Conservation (phyloP, 2,113 vertebrate species). For the Oncorhynchus kisutch region DNA sequence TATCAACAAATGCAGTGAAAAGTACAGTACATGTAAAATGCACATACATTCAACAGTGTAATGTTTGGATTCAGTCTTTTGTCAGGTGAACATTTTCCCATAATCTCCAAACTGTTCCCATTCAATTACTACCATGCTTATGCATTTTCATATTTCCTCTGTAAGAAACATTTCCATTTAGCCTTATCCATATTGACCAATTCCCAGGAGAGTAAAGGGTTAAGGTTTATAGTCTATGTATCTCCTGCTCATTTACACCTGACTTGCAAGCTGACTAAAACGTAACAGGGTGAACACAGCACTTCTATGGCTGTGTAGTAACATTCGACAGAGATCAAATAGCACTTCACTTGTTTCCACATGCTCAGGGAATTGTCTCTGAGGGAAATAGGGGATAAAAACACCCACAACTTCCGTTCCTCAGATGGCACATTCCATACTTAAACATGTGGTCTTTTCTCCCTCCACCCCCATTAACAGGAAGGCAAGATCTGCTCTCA, state of each 20-base stretch:
- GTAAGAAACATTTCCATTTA: no score
- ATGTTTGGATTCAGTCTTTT: no score
- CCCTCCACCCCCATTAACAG: conserved; percentile 56
- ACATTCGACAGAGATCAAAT: conserved; percentile 68
- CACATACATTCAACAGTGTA: no score
- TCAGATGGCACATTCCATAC: conserved; percentile 71
- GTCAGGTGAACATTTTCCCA: no score
- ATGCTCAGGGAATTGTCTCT: conserved; percentile 70
- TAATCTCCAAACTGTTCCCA: no score
- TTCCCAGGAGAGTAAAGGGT: no score
- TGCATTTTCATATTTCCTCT: no score
- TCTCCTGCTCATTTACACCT: conserved; percentile 10
- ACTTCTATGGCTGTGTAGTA: conserved; percentile 46
- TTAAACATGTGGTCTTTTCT: conserved; percentile 69
- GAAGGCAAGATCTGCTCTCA: conserved; percentile 72
- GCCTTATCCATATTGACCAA: no score
- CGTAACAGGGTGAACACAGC: conserved; percentile 42
- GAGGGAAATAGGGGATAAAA: conserved; percentile 70
- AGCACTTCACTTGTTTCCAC: conserved; percentile 73
- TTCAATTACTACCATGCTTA: no score
- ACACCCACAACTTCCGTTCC: conserved; percentile 71
- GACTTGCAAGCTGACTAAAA: conserved; percentile 26
- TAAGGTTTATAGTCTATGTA: no score
- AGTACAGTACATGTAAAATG: no score
- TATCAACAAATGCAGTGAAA: no score